Base-by-base conservation (phyloP, 2,888 invertebrate species). In the Dolomedes plantarius region DNA sequence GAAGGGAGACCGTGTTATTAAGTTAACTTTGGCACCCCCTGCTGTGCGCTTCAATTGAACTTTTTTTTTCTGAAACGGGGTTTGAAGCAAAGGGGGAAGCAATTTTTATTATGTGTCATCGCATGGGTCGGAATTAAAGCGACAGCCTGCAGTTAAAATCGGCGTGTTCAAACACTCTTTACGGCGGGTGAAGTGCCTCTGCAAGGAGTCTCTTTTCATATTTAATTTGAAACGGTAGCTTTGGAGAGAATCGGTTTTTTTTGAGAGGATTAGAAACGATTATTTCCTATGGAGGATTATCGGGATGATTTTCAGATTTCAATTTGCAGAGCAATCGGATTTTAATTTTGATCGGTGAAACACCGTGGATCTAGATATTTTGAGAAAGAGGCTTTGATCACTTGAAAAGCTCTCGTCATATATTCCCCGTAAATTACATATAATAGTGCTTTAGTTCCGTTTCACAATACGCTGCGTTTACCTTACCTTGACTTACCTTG, bases 181-280 rank as follows among this genome's bases (percentile, higher is more conserved):
- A 46, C 41, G 36, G 11, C 5, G 11, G 6, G 36, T 46, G 41
- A 46, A 46, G 41, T 11, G 13, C 9, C 36, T 36, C 16, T 6
- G 16, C n/a, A 16, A 46, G 46, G 16, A 46, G 41, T 16, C 16
- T 46, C 9, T 46, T 13, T 5, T n/a, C 36, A 36, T 3, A 23
- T 23, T 56, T 56, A 6, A 56, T 23, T 56, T 56, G 56, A 56
- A 56, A 56, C 23, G 56, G 23, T 23, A n/a, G 56, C 56, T 56
- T 56, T n/a, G 16, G 1, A 19, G 56, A 2, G 23, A 36, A 36
- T 36, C 11, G 11, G 6, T 5, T 36, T 36, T 36, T 36, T 36
- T 36, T 36, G 36, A 36, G 36, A 5, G 11, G 36, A 5, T 36
- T 11, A 7, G 36, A 36, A 7, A 11, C 11, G 11, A 7, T 36